These are phyloP conservation scores for Furcifer pardalis DNA, from an alignment of 2,797 vertebrate species.

Conservation along the genomic window DNA sequence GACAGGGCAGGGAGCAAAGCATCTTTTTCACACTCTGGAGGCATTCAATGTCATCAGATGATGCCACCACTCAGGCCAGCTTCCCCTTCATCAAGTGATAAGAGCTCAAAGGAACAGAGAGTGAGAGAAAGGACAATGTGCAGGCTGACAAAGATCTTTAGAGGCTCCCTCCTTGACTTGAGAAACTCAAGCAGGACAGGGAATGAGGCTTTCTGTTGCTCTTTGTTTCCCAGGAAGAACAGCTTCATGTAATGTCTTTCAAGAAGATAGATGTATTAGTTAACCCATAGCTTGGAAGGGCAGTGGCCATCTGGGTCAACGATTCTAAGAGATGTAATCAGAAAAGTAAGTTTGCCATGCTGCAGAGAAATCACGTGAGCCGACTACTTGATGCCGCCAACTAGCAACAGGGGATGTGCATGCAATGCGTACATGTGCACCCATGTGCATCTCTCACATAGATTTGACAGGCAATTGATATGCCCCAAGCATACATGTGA, in stretches of 20 bases:
- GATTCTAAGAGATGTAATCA: no score
- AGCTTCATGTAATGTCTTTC: no score
- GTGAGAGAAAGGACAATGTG: not conserved
- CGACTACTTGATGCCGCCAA: not conserved
- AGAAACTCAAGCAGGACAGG: no score
- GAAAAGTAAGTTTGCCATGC: not conserved
- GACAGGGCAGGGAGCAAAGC: not conserved
- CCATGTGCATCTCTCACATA: not conserved
- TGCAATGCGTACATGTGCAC: not conserved
- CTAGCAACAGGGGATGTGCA: not conserved
- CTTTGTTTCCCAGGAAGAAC: no score
- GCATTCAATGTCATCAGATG: not conserved
- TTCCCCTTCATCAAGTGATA: not conserved
- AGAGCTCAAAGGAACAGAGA: not conserved
- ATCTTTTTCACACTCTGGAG: not conserved
- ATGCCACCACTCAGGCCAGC: not conserved
- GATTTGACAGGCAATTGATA: constrained; percentile 10
- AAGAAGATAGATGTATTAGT: no score
- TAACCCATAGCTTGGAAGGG: no score
- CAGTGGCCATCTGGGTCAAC: no score
- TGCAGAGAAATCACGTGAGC: no score
- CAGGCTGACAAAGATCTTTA: no score
- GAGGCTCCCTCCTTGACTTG: no score
- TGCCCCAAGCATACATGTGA: constrained; percentile 17
- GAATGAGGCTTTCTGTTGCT: no score